Base-by-base conservation (phyloP, 2,113 vertebrate genomes). In the Melanerpes formicivorus region DNA sequence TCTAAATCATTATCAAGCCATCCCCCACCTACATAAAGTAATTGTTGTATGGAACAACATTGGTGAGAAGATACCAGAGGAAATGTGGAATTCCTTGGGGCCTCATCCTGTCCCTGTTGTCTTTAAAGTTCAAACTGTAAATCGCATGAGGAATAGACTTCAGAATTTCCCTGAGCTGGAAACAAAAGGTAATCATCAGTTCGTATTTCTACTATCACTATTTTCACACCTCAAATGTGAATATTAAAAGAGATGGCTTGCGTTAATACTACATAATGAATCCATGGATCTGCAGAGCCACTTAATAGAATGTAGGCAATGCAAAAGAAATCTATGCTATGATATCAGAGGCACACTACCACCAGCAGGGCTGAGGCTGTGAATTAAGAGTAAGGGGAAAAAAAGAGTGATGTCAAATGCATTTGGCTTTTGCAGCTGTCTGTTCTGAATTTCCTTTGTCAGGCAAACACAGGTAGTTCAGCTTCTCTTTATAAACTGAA, bases 1-100 rank as follows among this genome's bases (percentile, higher is more conserved):
- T 67, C 96, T 99, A 69, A 99, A 99, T 92, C 99, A 99, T 89
- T 99, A 99, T 83, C 99, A 99, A 96, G 99, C 98, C 8, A 96
- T 99, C 34, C 98, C 99, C 48, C 97, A 97, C 52, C 98, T 99
- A 48, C 98, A 98, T 95, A 95, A 96, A 91, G 97, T 99, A 63
- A 97, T 99, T 32, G 98, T 99, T 30, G 98, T 99, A 5, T 99
- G 99, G 99, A 99, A 99, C 96, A 99, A 99, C 50, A 27, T 99
- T 22, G 98, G 98, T 50, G 98, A 98, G 94, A 98, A 98, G 93
- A 96, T 96, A 3, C 99, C 99, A 6, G 95, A 96, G 27, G 98
- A 98, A 69, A 87, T 98, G n/a, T 99, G 99, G 99, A 97, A 98
- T 73, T 98, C 98, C 18, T 60, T 99, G 58, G 98, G 98, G 14